A percentile compares a stretch with the other conserved stretches of the same genome.
These are phyloP conservation scores for Triplophysa siluroides DNA, from an alignment of 2,113 vertebrate species.

Conservation along the genomic window DNA sequence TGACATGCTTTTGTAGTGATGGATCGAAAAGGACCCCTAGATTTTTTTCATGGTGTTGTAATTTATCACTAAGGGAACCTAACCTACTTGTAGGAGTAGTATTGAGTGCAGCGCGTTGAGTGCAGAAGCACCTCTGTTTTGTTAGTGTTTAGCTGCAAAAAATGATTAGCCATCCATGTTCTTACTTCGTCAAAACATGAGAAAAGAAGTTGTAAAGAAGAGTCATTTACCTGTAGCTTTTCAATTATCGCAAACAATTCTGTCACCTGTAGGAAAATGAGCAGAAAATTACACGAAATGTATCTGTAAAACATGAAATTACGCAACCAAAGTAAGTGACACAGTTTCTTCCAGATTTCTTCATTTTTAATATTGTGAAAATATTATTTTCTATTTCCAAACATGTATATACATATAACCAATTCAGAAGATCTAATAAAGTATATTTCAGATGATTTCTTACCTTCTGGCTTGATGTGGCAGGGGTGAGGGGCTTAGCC, in stretches of 20 bases:
- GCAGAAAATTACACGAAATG: neutral
- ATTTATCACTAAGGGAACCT: too few relatives aligned
- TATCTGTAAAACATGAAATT: neutral
- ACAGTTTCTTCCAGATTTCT: neutral
- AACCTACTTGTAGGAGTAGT: too few relatives aligned
- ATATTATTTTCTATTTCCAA: neutral
- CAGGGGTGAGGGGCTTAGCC: conserved; percentile 65
- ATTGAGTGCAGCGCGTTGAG: too few relatives aligned
- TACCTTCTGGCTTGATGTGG: conserved; percentile 79
- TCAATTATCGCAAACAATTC: conserved; percentile 93
- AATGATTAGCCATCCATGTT: too few relatives aligned
- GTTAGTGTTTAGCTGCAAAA: too few relatives aligned
- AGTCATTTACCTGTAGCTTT: conserved; percentile 73
- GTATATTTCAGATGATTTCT: conserved; percentile 26
- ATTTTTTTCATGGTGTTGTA: too few relatives aligned
- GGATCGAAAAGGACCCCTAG: too few relatives aligned
- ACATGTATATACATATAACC: neutral
- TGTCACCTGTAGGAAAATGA: conserved; percentile 71
- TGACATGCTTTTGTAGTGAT: too few relatives aligned
- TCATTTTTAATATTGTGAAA: too few relatives aligned
- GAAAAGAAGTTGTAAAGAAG: too few relatives aligned
- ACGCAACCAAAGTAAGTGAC: neutral
- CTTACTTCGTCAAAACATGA: too few relatives aligned
- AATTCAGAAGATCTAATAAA: neutral
- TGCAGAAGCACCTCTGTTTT: too few relatives aligned